Evolutionary conservation across 2,888 invertebrate species (phyloP), one percentile per base, ranked within the genome.

Genomic region (Tachystola acroxantha): DNA sequence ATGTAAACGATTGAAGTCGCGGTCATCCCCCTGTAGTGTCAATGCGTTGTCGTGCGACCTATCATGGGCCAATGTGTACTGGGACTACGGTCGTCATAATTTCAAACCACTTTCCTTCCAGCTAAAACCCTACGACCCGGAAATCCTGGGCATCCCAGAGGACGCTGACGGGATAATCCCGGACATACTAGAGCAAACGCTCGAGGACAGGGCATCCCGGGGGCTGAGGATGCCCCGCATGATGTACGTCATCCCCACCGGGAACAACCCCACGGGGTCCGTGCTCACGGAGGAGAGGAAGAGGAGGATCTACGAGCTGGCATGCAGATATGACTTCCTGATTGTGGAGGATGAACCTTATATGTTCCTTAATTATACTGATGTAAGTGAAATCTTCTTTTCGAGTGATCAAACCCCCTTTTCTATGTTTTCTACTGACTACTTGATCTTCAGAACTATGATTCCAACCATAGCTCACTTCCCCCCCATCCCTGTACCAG

Each of bases 261-360:
- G 93, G 0, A 89, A 89, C 14, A 95, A 95, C 63, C 95, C 95
- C 1, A 91, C 92, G 0, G 95, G 95, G 0, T 88, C 89, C 0
- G 91, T 93, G 0, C 77, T 94, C 36, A 85, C 92, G 0, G 76
- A 89, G 29, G 88, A 90, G 10, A 86, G 94, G 45, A 89, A 92
- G 40, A 82, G 89, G 43, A 89, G 90, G 69, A 91, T 95, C 28
- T 95, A 95, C 61, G 84, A 89, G 48, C 82, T 95, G 43, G 93
- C 94, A 30, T 92, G 93, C 70, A 88, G 90, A 64, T 94, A 92
- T 65, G 91, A 95, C 72, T 89, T 95, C 22, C 57, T 95, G 6
- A 94, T 95, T 35, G 57, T 95, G 5, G 95, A 95, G 64, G 95
- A 95, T 57, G 95, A 95, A 69, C 93, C 95, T 0, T 95, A 95